These are phyloP conservation scores for Apamea monoglypha DNA, from an alignment of 2,888 invertebrate species.

Conservation along the genomic window DNA sequence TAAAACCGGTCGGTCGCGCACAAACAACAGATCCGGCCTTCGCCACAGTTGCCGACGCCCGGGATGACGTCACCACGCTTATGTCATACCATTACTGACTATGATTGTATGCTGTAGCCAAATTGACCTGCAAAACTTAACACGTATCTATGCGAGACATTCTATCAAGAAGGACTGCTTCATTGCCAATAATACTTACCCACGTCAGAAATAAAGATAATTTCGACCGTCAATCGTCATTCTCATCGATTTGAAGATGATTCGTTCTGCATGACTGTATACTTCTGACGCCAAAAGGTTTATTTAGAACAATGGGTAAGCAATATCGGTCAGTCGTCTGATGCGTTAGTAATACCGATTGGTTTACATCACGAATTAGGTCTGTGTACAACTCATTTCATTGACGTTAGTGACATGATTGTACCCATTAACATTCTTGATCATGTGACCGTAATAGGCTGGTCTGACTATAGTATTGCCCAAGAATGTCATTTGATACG, in stretches of 20 bases:
- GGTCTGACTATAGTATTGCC: constrained; percentile 10
- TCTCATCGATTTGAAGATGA: constrained; percentile 66
- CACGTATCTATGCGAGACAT: constrained; percentile 63
- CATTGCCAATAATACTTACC: constrained; percentile 62
- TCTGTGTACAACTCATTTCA: constrained; percentile 39
- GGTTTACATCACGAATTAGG: constrained; percentile 60
- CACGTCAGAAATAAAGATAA: constrained; percentile 58
- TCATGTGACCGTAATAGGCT: constrained; percentile 14
- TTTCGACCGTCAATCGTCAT: constrained; percentile 57
- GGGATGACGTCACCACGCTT: constrained; percentile 87
- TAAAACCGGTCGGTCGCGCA: constrained; percentile 82
- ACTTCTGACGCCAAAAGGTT: constrained; percentile 67
- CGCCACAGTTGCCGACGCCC: constrained; percentile 85
- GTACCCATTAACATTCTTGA: constrained; percentile 7
- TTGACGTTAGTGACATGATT: constrained; percentile 12
- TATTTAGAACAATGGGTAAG: constrained; percentile 76
- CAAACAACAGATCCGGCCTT: constrained; percentile 86
- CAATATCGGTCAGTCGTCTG: constrained; percentile 66
- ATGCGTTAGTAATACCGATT: constrained; percentile 66
- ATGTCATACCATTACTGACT: constrained; percentile 84
- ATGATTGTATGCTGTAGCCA: constrained; percentile 75
- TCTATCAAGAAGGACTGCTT: constrained; percentile 59
- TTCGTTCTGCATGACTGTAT: constrained; percentile 78
- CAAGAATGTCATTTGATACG: constrained; percentile 30
- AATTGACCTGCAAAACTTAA: constrained; percentile 74